phyloP scores from a whole-genome alignment of 2,888 invertebrate genomes.

The Orgyia antiqua region DNA sequence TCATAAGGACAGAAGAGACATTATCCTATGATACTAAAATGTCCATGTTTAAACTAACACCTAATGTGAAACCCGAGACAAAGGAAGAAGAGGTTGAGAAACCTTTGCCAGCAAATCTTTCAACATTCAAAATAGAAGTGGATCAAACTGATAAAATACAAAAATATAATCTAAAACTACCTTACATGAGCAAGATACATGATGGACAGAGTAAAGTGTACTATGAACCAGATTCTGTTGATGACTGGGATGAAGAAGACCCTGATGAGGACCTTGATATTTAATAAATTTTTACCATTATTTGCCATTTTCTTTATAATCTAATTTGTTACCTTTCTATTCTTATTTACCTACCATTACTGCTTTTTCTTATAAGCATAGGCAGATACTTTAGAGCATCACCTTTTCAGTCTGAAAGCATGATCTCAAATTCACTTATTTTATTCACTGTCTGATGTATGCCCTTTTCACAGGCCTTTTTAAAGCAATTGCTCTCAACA shows the following conservation, averaged over 20 bases:
- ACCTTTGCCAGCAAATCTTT: conserved; percentile 56
- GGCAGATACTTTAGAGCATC: no score
- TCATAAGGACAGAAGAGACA: conserved; percentile 61
- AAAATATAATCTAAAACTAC: conserved; percentile 78
- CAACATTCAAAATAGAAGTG: conserved; percentile 82
- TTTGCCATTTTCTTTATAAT: neutral
- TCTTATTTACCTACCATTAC: no score
- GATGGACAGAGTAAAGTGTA: conserved; percentile 80
- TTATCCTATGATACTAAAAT: conserved; percentile 47
- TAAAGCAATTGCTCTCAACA: no score
- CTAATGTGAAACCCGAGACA: conserved; percentile 39
- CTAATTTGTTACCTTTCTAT: neutral
- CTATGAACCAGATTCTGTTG: conserved; percentile 86
- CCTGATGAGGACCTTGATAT: conserved; percentile 91
- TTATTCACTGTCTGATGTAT: no score
- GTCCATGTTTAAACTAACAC: conserved; percentile 39
- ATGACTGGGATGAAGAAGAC: conserved; percentile 92
- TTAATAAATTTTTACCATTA: conserved; percentile 35
- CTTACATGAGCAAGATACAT: conserved; percentile 77
- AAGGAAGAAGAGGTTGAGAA: conserved; percentile 52
- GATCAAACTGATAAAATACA: conserved; percentile 80
- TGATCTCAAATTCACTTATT: no score
- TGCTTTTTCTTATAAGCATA: no score
- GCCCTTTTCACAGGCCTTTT: no score
- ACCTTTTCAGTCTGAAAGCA: no score